phyloP scores from a whole-genome alignment of 2,797 vertebrate species.

The Scarus forsteni region DNA sequence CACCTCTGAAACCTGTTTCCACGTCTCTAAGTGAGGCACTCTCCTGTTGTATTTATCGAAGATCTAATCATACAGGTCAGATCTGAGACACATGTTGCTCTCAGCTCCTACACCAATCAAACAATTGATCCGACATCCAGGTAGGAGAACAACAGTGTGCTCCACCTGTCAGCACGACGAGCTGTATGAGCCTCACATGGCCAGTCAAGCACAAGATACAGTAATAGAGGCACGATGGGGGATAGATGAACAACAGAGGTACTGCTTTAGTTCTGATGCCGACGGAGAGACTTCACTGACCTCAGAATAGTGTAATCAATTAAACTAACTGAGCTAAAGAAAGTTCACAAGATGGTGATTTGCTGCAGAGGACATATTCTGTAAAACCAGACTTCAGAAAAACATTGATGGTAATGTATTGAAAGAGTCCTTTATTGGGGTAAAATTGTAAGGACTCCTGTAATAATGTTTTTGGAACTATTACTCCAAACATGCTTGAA shows the following conservation, averaged over 20 bases:
- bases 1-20: constrained; percentile 22
- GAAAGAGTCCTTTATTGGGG: neutral
- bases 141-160: constrained; percentile 48
- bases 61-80: constrained; percentile 36
- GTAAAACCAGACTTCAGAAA: neutral
- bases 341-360: constrained; percentile 9
- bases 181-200: constrained; percentile 55
- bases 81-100: constrained; percentile 37
- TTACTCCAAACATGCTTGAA: neutral
- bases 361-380: neutral
- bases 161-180: constrained; percentile 64
- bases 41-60: constrained; percentile 41
- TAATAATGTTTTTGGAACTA: neutral
- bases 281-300: constrained; percentile 28
- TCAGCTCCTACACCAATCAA: constrained; percentile 53
- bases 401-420: neutral
- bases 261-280: constrained; percentile 15
- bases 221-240: constrained; percentile 57
- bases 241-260: constrained; percentile 37
- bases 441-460: neutral
- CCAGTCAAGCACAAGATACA: constrained; percentile 65
- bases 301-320: constrained; percentile 19
- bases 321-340: constrained; percentile 17
- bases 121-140: constrained; percentile 65
- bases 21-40: constrained; percentile 19